phyloP scores from a whole-genome alignment of 2,797 vertebrate species.

The Oryzias sinensis region DNA sequence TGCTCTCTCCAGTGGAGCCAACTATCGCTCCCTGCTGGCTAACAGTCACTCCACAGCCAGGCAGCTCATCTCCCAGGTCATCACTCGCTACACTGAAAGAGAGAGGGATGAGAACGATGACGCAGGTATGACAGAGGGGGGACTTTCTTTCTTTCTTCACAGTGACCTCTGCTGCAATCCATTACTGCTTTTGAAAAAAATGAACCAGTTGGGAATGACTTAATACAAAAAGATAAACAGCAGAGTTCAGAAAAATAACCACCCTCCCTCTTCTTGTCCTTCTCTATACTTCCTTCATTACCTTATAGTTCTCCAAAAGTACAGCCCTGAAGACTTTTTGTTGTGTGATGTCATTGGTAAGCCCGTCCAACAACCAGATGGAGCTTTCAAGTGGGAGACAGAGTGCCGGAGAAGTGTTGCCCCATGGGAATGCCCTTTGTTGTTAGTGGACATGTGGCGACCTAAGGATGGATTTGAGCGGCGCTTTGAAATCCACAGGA shows the following conservation, averaged over 20 bases:
- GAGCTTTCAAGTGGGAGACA: slow-evolving; percentile 84
- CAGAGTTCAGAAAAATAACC: slow-evolving; percentile 58
- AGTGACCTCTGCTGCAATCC: slow-evolving; percentile 31
- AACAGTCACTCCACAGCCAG: slow-evolving; percentile 77
- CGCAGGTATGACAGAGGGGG: slow-evolving; percentile 62
- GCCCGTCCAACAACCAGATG: slow-evolving; percentile 78
- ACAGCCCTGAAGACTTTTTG: slow-evolving; percentile 84
- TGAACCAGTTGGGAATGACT: slow-evolving; percentile 40
- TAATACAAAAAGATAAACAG: slow-evolving; percentile 50
- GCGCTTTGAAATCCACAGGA: slow-evolving; percentile 88
- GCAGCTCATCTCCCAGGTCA: slow-evolving; percentile 83
- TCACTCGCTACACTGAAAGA: slow-evolving; percentile 82
- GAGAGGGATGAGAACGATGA: slow-evolving; percentile 82
- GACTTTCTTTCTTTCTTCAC: slow-evolving; percentile 40
- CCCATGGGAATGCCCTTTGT: slow-evolving; percentile 86
- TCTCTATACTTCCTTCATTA: slow-evolving; percentile 61
- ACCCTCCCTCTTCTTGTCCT: slow-evolving; percentile 16
- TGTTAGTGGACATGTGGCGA: slow-evolving; percentile 93
- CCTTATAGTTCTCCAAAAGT: slow-evolving; percentile 78
- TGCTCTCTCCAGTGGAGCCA: slow-evolving; percentile 81
- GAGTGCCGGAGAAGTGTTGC: slow-evolving; percentile 88
- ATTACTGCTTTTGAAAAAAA: slow-evolving; percentile 30
- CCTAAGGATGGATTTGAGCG: slow-evolving; percentile 88
- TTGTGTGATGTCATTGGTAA: slow-evolving; percentile 88
- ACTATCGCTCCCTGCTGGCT: slow-evolving; percentile 84